These are phyloP conservation scores for Thaleichthys pacificus DNA, from an alignment of 2,797 vertebrate genomes.

Conservation along the genomic window DNA sequence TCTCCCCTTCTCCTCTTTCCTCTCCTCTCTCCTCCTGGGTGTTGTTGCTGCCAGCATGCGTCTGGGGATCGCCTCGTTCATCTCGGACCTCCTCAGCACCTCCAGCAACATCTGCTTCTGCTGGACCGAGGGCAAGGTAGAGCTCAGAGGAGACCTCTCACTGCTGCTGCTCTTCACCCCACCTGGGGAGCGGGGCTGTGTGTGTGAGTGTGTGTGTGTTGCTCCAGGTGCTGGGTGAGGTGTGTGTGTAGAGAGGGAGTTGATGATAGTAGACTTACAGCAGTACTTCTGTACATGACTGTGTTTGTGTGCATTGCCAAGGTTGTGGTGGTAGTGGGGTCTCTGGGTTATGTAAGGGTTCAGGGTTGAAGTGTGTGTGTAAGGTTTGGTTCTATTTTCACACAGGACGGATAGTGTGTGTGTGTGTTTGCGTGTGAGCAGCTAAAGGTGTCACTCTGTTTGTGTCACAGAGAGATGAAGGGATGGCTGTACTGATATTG, in stretches of 20 bases:
- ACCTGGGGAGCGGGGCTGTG: background rate
- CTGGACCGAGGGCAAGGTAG: slow-evolving; percentile 72
- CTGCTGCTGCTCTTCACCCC: background rate
- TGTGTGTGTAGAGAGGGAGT: background rate
- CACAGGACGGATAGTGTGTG: no score
- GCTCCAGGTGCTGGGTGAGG: background rate
- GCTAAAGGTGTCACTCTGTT: background rate
- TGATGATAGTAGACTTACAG: slow-evolving; percentile 8
- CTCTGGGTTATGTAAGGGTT: no score
- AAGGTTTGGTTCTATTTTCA: no score
- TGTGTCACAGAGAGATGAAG: slow-evolving; percentile 13
- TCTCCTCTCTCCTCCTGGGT: slow-evolving; percentile 3
- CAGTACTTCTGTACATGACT: background rate
- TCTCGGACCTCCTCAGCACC: slow-evolving; percentile 75
- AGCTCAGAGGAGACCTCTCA: slow-evolving; percentile 4
- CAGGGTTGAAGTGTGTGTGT: background rate
- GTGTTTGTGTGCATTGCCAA: background rate
- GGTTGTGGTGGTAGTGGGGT: no score
- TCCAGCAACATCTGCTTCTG: slow-evolving; percentile 78
- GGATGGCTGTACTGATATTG: slow-evolving; percentile 30
- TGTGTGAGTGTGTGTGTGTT: slow-evolving; percentile 11
- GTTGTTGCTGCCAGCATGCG: slow-evolving; percentile 66
- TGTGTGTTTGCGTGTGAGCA: no score
- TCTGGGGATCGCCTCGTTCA: slow-evolving; percentile 74
- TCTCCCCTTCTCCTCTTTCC: slow-evolving; percentile 12